Evolutionary conservation across 2,113 vertebrate species (phyloP), one percentile per base, ranked within the genome.

Genomic region (Poicephalus gulielmi): DNA sequence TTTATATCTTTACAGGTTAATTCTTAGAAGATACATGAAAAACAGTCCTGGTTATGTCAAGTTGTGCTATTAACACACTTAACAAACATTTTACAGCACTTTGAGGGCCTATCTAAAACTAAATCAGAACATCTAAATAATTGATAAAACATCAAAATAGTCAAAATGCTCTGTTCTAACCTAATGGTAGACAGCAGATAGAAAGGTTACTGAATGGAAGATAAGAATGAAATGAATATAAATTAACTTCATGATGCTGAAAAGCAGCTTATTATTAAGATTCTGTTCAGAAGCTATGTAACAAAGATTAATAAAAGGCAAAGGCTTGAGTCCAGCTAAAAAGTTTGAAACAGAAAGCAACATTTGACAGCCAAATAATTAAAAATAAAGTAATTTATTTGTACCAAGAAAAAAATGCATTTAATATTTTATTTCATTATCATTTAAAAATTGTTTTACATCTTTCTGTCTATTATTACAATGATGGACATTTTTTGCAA

Each of bases 61-160:
- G 33, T 57, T 87, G 14, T 67, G 74, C n/a, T 79, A 71, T 83
- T 70, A 80, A 24, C 49, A 25, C 49, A 50, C 49, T 50, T 79
- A 90, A 46, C 43, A 70, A 95, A 47, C 6, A 75, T 33, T 92
- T 60, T 84, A 10, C 47, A 86, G 47, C 28, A 63, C 13, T 77
- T 86, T 46, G 23, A 84, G 41, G 47, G 47, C 33, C 57, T 76
- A 64, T 43, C 46, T 67, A 62, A 92, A 90, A 94, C 43, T 83
- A 78, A 96, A 86, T n/a, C 13, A 69, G 49, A 92, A 94, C 13
- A 18, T 93, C 77, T 88, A 78, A 66, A 78, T 82, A 88, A 90
- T 59, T 66, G 28, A 92, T 88, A 86, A 94, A 90, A 74, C 30
- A 86, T 79, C 30, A 96, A 79, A 95, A 94, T n/a, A 83, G 25